These are phyloP conservation scores for Poliocrania exsul DNA, from an alignment of 2,797 vertebrate species.

Conservation along the genomic window DNA sequence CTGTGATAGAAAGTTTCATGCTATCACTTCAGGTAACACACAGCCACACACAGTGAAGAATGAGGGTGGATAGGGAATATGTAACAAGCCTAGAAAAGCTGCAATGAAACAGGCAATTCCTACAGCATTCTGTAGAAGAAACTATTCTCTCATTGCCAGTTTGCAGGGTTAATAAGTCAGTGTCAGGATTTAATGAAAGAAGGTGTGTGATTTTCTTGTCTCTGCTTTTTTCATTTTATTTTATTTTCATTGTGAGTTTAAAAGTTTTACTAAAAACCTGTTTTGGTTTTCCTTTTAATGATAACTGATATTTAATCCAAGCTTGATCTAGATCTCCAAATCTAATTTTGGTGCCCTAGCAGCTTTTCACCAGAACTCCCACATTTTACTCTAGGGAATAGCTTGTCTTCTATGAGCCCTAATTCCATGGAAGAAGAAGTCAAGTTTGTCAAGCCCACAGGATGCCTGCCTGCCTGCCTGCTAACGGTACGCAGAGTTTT, in stretches of 20 bases:
- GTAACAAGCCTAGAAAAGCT: neutral
- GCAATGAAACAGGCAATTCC: neutral
- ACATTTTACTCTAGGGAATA: neutral
- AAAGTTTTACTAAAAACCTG: neutral
- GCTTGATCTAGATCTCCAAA: neutral
- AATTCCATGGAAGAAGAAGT: neutral
- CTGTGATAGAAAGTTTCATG: neutral
- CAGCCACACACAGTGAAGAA: neutral
- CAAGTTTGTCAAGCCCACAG: neutral
- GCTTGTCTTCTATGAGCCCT: neutral
- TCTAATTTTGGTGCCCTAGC: neutral
- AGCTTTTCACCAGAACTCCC: neutral
- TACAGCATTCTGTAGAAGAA: fast-evolving
- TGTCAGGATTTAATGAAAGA: neutral
- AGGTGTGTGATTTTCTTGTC: neutral
- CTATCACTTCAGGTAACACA: neutral
- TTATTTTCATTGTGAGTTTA: neutral
- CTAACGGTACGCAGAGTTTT: neutral
- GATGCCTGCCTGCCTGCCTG: too few species aligned
- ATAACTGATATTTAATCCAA: neutral
- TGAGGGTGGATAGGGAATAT: neutral
- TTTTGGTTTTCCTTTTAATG: neutral
- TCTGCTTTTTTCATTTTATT: neutral
- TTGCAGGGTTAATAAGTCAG: neutral
- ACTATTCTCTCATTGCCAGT: neutral